Conservation (phyloP, 35 echinoderm and acorn worm genomes). For the Acanthaster planci region DNA sequence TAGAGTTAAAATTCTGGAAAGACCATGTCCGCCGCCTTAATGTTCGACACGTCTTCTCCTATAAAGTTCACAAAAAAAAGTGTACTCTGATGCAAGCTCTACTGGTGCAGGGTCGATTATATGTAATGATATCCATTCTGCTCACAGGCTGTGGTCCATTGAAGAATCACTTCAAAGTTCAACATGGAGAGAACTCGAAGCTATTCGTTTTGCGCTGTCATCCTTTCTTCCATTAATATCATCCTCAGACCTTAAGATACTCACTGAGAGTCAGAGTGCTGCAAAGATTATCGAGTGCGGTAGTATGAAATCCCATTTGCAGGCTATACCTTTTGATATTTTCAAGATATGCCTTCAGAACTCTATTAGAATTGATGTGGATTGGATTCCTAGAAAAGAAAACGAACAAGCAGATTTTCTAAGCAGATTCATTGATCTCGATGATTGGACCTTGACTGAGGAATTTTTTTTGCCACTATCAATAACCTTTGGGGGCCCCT, state of each 20-base stretch:
- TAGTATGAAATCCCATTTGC: conserved; percentile 26
- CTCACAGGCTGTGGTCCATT: not conserved
- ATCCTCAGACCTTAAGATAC: not conserved
- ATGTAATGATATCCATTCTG: not conserved
- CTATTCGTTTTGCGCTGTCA: not conserved
- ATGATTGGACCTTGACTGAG: not conserved
- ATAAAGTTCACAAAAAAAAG: not conserved
- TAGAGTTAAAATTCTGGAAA: not conserved
- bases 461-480: not conserved
- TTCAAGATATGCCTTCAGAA: conserved; percentile 2
- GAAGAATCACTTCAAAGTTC: not conserved
- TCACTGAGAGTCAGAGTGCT: not conserved
- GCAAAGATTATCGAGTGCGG: not conserved
- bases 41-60: not conserved
- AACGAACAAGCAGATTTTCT: not conserved
- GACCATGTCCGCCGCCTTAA: not conserved
- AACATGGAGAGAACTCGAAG: not conserved
- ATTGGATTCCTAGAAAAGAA: not conserved
- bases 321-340: not conserved
- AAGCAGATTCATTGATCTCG: not conserved
- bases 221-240: not conserved
- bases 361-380: not conserved
- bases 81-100: conserved; percentile 3
- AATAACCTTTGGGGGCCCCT: not conserved
- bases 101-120: not conserved